Conservation (phyloP, 2,888 invertebrate species). For the Steromphala cineraria region DNA sequence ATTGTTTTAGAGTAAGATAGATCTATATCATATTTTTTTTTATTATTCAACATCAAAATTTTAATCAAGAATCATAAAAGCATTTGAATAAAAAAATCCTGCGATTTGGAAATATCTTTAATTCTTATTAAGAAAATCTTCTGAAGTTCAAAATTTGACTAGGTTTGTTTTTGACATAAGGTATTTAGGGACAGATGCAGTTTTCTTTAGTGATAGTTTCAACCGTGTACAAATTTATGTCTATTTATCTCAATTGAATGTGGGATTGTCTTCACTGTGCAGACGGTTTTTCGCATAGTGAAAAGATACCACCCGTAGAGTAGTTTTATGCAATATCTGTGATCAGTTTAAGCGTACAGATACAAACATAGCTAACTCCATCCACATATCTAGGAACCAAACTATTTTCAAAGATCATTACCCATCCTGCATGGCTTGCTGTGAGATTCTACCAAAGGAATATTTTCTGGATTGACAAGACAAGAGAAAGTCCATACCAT, state of each 20-base stretch:
- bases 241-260: neutral
- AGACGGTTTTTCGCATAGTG: neutral
- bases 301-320: neutral
- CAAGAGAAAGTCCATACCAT: too few species aligned
- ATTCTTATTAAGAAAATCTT: too few species aligned
- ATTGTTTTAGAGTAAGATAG: too few species aligned
- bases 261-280: neutral
- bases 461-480: neutral
- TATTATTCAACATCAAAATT: too few species aligned
- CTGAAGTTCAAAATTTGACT: too few species aligned
- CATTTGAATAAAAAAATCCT: too few species aligned
- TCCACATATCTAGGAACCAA: neutral
- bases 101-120: too few species aligned
- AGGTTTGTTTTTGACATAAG: too few species aligned
- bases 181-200: neutral
- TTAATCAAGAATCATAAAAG: too few species aligned
- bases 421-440: neutral
- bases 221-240: neutral
- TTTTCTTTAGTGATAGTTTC: neutral
- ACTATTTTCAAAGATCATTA: neutral
- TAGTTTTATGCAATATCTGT: conserved; percentile 1
- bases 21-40: too few species aligned
- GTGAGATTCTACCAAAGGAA: neutral
- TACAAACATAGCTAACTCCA: neutral
- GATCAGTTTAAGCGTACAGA: neutral